A percentile compares a stretch with the other conserved stretches of the same genome.
Conservation (phyloP, 2,113 vertebrate genomes). For the Notarius quadriscutis region DNA sequence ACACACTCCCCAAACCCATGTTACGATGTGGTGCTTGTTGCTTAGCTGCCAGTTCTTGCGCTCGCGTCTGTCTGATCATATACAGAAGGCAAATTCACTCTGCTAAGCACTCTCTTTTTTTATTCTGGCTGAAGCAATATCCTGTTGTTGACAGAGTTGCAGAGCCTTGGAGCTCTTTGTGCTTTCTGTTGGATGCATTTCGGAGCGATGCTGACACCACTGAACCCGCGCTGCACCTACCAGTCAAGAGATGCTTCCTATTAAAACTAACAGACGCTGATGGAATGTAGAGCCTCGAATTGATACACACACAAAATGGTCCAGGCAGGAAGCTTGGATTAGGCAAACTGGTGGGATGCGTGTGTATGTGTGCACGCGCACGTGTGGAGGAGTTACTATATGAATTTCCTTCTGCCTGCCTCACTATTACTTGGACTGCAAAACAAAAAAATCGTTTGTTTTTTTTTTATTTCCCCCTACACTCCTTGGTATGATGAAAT, state of each 20-base stretch:
- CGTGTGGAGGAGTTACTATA: neutral
- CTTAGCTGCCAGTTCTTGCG: neutral
- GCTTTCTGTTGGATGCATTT: neutral
- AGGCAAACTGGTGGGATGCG: neutral
- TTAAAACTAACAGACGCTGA: constrained; percentile 39
- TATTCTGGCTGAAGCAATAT: constrained; percentile 4
- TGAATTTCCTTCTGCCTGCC: neutral
- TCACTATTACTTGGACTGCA: neutral
- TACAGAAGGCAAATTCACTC: neutral
- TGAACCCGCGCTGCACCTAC: constrained; percentile 22
- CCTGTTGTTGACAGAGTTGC: constrained; percentile 17
- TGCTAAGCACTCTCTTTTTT: constrained; percentile 2
- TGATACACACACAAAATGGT: constrained; percentile 16
- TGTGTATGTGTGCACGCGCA: neutral
- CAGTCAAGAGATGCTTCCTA: constrained; percentile 12
- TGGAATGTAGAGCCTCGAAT: neutral
- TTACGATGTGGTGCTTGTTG: neutral
- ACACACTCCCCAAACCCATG: neutral
- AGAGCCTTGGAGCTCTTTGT: constrained; percentile 25
- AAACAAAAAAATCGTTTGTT: neutral
- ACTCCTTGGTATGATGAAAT: neutral
- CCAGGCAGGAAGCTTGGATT: neutral
- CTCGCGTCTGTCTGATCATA: neutral
- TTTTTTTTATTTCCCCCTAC: neutral
- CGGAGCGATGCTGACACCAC: constrained; percentile 33